Percentiles rank a stretch among this genome's conserved stretches.
Conservation (phyloP, 2,113 vertebrate species). For the Taxidea taxus region DNA sequence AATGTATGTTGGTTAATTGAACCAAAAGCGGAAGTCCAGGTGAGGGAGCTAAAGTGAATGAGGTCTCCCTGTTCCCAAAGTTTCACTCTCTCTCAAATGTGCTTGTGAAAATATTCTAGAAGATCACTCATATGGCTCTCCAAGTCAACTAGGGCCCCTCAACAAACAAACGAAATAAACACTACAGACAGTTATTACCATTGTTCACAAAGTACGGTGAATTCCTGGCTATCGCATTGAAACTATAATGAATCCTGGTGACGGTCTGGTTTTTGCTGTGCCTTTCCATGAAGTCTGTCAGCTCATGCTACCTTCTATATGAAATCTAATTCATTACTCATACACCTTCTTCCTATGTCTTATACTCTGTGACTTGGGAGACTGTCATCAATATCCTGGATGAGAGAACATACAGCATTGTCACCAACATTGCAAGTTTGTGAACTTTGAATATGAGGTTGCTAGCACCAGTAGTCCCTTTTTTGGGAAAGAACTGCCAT, state of each 20-base stretch:
- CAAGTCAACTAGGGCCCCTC: background rate
- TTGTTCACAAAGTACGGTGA: background rate
- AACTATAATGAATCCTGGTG: background rate
- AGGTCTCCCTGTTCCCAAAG: background rate
- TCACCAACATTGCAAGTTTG: background rate
- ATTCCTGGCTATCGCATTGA: background rate
- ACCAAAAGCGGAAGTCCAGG: background rate
- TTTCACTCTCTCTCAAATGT: background rate
- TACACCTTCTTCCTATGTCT: background rate
- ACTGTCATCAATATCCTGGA: background rate
- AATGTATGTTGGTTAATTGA: background rate
- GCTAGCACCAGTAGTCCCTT: background rate
- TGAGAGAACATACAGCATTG: background rate
- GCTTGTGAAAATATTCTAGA: background rate
- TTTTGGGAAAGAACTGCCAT: background rate
- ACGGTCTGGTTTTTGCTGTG: background rate
- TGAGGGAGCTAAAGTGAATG: background rate
- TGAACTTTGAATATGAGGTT: background rate
- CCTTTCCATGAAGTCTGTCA: background rate
- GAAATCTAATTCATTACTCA: background rate
- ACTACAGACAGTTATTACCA: background rate
- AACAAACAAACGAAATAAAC: background rate
- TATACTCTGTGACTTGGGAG: background rate
- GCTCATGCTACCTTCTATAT: background rate
- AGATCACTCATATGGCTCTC: background rate